Conservation (phyloP, 1,140 invertebrate genomes). For the Streblospio benedicti region DNA sequence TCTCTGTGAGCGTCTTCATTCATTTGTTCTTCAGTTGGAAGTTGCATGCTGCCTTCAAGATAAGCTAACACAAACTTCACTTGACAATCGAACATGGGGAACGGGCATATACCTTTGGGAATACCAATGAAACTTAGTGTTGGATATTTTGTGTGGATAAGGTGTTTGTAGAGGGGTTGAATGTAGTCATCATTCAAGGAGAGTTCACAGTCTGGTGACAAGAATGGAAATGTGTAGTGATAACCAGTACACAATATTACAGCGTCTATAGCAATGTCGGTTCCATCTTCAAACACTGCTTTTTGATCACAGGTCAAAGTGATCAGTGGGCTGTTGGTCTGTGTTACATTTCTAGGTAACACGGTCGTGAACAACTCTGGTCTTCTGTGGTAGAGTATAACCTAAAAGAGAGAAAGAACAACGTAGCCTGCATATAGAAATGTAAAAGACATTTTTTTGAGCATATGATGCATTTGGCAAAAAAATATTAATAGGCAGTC, state of each 20-base stretch:
- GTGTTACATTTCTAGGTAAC: conserved; percentile 2
- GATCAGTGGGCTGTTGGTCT: too few species aligned
- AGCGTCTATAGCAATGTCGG: conserved; percentile 47
- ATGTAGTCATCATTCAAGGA: conserved; percentile 68
- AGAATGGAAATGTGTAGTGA: conserved; percentile 70
- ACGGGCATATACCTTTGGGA: conserved; percentile 71
- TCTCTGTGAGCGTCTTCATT: conserved; percentile 55
- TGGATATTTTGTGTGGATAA: conserved; percentile 68
- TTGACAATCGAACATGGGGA: conserved; percentile 78
- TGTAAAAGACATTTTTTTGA: too few species aligned
- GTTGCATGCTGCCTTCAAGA: conserved; percentile 55
- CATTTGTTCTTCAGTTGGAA: conserved; percentile 63
- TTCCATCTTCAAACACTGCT: background rate
- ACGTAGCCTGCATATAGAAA: too few species aligned
- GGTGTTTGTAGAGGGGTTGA: conserved; percentile 74
- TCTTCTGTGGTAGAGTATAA: too few species aligned
- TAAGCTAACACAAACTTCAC: conserved; percentile 62
- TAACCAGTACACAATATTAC: conserved; percentile 79
- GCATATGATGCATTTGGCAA: too few species aligned
- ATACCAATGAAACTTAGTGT: conserved; percentile 71
- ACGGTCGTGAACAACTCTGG: background rate
- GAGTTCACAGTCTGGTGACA: conserved; percentile 60
- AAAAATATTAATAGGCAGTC: too few species aligned
- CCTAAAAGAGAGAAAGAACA: too few species aligned
- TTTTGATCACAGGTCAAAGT: too few species aligned